A percentile compares a stretch with the other conserved stretches of the same genome.
These are phyloP conservation scores for Seladonia tumulorum DNA, from an alignment of 2,888 invertebrate genomes.

Conservation along the genomic window DNA sequence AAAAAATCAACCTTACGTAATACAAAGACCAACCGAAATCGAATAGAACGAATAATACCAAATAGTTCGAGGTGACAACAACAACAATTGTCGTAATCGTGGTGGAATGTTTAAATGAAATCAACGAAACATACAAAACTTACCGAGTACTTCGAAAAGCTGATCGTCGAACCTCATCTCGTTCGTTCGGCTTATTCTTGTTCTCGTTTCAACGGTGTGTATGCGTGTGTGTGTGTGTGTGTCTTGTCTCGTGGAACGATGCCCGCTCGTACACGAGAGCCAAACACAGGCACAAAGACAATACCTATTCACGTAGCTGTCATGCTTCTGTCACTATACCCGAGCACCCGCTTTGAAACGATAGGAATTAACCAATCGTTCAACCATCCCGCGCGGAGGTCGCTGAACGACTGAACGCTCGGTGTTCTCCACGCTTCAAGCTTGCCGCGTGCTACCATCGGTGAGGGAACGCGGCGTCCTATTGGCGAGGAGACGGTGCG, in stretches of 20 bases:
- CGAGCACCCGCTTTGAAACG: neutral
- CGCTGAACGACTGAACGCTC: constrained; percentile 44
- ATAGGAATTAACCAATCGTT: neutral
- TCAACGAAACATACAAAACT: constrained; percentile 50
- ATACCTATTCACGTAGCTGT: constrained; percentile 43
- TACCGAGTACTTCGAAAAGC: constrained; percentile 78
- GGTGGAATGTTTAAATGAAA: neutral
- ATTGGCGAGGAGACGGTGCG: neutral
- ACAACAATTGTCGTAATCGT: neutral
- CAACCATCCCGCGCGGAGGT: constrained; percentile 51
- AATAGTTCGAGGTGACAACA: neutral
- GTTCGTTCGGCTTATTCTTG: neutral
- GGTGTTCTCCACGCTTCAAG: neutral
- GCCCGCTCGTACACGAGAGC: neutral
- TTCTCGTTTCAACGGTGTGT: neutral
- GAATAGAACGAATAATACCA: neutral
- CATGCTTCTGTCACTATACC: constrained; percentile 49
- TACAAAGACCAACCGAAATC: neutral
- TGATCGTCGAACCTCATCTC: constrained; percentile 81
- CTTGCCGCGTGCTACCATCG: neutral
- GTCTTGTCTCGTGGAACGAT: neutral
- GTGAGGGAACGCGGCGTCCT: neutral
- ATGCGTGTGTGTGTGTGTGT: neutral
- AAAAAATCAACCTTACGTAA: neutral
- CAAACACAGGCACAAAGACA: constrained; percentile 11